These are phyloP conservation scores for Pristionchus fissidentatus DNA, from an alignment of 2,888 invertebrate genomes.

Conservation along the genomic window DNA sequence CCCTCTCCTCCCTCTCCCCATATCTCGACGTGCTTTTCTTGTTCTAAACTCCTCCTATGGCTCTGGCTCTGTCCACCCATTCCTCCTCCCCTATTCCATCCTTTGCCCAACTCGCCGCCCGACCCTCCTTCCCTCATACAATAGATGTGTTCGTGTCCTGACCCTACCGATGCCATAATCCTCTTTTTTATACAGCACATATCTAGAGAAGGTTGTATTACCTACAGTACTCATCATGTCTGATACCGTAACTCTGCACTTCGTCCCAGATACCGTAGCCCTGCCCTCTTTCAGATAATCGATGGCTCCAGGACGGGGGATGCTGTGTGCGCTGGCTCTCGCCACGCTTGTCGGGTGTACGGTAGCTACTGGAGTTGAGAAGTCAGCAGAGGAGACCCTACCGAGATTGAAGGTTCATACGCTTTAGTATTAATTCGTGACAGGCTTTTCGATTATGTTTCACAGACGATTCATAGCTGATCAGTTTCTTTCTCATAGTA, in stretches of 20 bases:
- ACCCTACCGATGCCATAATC: no score
- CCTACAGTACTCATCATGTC: no score
- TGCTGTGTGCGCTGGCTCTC: constrained; percentile 8
- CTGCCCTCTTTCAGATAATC: constrained; percentile 29
- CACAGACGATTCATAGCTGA: background rate
- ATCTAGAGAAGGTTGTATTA: background rate
- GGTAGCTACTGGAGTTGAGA: background rate
- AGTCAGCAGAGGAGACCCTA: background rate
- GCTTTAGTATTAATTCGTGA: background rate
- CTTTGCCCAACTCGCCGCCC: constrained; percentile 9
- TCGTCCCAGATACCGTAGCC: no score
- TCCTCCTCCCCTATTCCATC: constrained; percentile 17
- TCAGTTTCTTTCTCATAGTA: background rate
- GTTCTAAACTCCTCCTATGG: constrained; percentile 34
- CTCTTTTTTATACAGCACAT: background rate
- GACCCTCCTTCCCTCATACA: background rate
- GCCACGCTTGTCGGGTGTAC: constrained; percentile 20
- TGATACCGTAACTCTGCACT: no score
- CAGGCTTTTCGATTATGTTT: background rate
- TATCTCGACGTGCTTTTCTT: constrained; percentile 36
- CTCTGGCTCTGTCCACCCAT: constrained; percentile 31
- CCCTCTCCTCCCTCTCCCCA: background rate
- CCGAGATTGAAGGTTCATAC: constrained; percentile 18
- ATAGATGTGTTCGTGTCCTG: no score
- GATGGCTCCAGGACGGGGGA: constrained; percentile 40